Conservation (phyloP, 2,797 vertebrate species). For the Enteromius mattozi region DNA sequence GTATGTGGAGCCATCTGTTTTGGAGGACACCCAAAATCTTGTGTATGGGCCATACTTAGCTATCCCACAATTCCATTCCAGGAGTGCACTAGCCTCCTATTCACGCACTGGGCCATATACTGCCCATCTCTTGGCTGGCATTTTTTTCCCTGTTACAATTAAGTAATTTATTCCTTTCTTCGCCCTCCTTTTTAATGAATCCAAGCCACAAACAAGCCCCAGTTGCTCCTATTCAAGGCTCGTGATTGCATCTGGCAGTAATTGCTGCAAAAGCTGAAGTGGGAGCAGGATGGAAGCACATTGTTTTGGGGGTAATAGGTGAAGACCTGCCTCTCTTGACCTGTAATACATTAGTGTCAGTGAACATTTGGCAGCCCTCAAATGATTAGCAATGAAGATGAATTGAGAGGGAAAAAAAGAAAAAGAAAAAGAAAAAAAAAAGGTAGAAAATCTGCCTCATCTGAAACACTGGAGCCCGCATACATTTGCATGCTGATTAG, state of each 20-base stretch:
- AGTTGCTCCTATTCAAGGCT: slow-evolving; percentile 92
- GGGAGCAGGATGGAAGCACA: slow-evolving; percentile 89
- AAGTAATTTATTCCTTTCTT: slow-evolving; percentile 96
- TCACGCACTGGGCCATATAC: slow-evolving; percentile 85
- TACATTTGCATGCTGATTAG: slow-evolving; percentile 98
- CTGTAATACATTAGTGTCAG: slow-evolving; percentile 95
- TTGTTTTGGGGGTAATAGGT: slow-evolving; percentile 94
- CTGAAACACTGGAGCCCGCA: slow-evolving; percentile 88
- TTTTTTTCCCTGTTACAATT: slow-evolving; percentile 89
- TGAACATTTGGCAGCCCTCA: slow-evolving; percentile 94
- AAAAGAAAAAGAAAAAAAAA: slow-evolving; percentile 67
- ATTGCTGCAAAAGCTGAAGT: slow-evolving; percentile 92
- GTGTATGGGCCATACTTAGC: slow-evolving; percentile 88
- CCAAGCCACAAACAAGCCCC: slow-evolving; percentile 92
- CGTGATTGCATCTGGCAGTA: slow-evolving; percentile 94
- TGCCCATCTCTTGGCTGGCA: slow-evolving; percentile 90
- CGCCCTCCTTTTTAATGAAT: slow-evolving; percentile 93
- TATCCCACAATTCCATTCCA: slow-evolving; percentile 91
- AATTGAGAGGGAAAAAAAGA: slow-evolving; percentile 84
- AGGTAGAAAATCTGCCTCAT: slow-evolving; percentile 87
- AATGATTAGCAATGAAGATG: slow-evolving; percentile 96
- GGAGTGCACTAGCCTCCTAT: slow-evolving; percentile 84
- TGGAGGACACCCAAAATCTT: slow-evolving; percentile 90
- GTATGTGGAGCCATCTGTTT: slow-evolving; percentile 92
- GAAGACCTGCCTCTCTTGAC: slow-evolving; percentile 94